Percentiles rank a stretch among this genome's conserved stretches.
Conservation (phyloP, 35 echinoderm and acorn worm genomes). For the Amphiura filiformis region DNA sequence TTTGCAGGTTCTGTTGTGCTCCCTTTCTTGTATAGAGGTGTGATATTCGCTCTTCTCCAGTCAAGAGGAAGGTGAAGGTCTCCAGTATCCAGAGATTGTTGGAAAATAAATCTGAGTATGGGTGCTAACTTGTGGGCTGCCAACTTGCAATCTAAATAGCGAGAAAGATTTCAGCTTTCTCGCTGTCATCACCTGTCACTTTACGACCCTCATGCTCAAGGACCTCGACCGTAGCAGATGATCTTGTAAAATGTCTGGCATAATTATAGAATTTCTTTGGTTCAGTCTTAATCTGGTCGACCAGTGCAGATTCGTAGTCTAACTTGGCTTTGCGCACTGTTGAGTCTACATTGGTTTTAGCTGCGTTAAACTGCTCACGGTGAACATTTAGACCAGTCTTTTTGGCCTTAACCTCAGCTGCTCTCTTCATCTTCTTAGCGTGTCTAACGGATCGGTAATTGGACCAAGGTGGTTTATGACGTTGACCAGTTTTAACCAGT, state of each 20-base stretch:
- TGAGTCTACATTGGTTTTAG: not conserved
- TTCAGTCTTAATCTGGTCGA: slow-evolving; percentile 37
- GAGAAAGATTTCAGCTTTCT: slow-evolving; percentile 16
- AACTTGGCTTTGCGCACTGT: not conserved
- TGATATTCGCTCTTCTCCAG: slow-evolving; percentile 25
- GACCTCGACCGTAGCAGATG: slow-evolving; percentile 17
- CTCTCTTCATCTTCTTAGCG: slow-evolving; percentile 6
- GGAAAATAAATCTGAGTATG: not conserved
- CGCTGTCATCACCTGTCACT: not conserved
- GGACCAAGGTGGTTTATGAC: slow-evolving; percentile 27
- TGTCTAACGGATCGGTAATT: slow-evolving; percentile 25
- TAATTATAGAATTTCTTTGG: slow-evolving; percentile 49
- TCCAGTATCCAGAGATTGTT: not conserved
- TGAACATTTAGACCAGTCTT: slow-evolving; percentile 36
- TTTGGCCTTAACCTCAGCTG: slow-evolving; percentile 21
- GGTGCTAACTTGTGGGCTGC: too few relatives aligned
- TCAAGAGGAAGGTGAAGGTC: too few relatives aligned
- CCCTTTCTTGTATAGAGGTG: slow-evolving; percentile 38
- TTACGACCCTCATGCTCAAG: slow-evolving; percentile 7
- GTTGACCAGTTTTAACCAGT: slow-evolving; percentile 35
- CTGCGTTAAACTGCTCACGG: too few relatives aligned
- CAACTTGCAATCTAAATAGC: slow-evolving; percentile 8
- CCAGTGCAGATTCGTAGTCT: slow-evolving; percentile 22
- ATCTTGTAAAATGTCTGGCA: slow-evolving; percentile 18
- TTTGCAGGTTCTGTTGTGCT: slow-evolving; percentile 14